Base-by-base conservation (phyloP, 1,140 invertebrate species). In the Apis cerana region DNA sequence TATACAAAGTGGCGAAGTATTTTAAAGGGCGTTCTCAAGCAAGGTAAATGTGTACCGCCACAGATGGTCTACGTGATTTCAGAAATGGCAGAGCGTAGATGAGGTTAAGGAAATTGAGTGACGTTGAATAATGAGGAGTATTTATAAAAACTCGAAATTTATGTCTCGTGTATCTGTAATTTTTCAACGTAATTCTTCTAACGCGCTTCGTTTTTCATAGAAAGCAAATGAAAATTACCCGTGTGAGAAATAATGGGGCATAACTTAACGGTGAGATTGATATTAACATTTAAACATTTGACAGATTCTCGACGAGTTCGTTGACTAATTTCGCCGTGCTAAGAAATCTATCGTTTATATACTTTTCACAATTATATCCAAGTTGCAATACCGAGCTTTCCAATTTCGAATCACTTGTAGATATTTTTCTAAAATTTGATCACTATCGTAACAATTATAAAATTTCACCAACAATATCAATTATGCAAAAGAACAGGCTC, bases 71-170 rank as follows among this genome's bases (percentile, higher is more conserved):
- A 17, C 13, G 33, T 13, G 43, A 69, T 52, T 52, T 13, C 67
- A 27, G 69, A 56, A 33, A 71, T 52, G 48, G 50, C 69, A 19
- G 50, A 27, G 23, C 52, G 13, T 5, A 17, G 52, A 27, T 71
- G 23, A 71, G 19, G 52, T 56, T 72, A 56, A 58, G 54, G 19
- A 72, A 56, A 17, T 56, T 72, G 54, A 27, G 27, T 10, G 70
- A 72, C 52, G 70, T 72, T 56, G 54, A 72, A 21, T 72, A 56
- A 72, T 43, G 27, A 72, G 13, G 27, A 27, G 52, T 72, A 72
- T 56, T 72, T 72, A 56, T 72, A 72, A 72, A 43, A 56, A 27
- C 52, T 43, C 7, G 70, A 72, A 56, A 72, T 72, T 72, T 33
- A 21, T 33, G 52, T 50, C 43, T 8, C 23, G 43, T 69, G 48